These are phyloP conservation scores for Eupithecia centaureata DNA, from an alignment of 2,888 invertebrate genomes.

Conservation along the genomic window DNA sequence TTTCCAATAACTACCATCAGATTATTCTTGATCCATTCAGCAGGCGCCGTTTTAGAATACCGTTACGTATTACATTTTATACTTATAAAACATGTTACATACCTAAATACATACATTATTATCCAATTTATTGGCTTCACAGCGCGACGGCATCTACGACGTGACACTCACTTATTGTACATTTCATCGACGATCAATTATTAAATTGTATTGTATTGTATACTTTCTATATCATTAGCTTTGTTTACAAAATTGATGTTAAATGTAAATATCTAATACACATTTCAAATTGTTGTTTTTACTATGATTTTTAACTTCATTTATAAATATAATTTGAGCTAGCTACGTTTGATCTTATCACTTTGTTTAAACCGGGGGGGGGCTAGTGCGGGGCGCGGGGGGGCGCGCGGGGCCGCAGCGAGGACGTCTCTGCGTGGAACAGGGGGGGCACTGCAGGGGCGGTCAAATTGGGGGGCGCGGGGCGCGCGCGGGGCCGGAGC, in stretches of 20 bases:
- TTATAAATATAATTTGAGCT: not conserved
- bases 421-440: too few species aligned
- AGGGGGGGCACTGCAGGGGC: too few species aligned
- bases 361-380: not conserved
- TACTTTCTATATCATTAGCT: not conserved
- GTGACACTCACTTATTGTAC: too few species aligned
- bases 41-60: conserved; percentile 23
- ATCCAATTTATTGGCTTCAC: conserved; percentile 1
- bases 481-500: not conserved
- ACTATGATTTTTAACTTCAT: not conserved
- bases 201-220: not conserved
- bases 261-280: not conserved
- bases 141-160: conserved; percentile 8
- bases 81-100: conserved; percentile 21
- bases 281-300: not conserved
- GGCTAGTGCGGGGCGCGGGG: too few species aligned
- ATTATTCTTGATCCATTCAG: conserved; percentile 22
- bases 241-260: not conserved
- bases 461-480: not conserved
- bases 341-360: not conserved
- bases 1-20: conserved; percentile 24
- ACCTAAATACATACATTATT: conserved; percentile 19
- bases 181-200: too few species aligned
- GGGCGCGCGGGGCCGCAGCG: too few species aligned
- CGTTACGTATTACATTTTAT: conserved; percentile 24